A percentile compares a stretch with the other conserved stretches of the same genome.
Evolutionary conservation across 2,888 invertebrate genomes (phyloP).

Genomic region (Leucoptera coffeella): DNA sequence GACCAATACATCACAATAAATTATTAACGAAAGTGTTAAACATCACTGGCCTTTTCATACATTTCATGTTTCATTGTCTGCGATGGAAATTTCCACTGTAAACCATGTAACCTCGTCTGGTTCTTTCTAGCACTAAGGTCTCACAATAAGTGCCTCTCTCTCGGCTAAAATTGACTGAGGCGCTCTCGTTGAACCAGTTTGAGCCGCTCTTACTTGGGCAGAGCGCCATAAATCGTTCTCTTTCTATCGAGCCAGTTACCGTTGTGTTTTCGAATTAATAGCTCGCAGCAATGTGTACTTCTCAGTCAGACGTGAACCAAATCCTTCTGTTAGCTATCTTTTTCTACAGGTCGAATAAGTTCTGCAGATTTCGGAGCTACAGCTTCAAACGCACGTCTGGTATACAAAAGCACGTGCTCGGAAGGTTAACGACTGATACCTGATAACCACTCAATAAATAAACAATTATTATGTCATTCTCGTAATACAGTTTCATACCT

Average conservation of each 20-base stretch:
- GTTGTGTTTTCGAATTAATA: conserved; percentile 53
- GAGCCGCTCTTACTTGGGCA: conserved; percentile 19
- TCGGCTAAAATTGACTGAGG: conserved; percentile 31
- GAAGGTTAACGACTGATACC: conserved; percentile 45
- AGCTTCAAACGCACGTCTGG: conserved; percentile 41
- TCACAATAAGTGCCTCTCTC: conserved; percentile 19
- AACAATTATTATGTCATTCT: conserved; percentile 16
- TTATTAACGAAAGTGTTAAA: too few relatives aligned
- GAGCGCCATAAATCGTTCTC: conserved; percentile 20
- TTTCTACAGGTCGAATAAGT: conserved; percentile 50
- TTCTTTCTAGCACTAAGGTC: conserved; percentile 17
- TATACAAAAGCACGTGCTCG: conserved; percentile 41
- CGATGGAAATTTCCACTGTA: conserved; percentile 50
- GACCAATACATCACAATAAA: too few relatives aligned
- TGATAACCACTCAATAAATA: conserved; percentile 43
- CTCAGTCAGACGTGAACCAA: conserved; percentile 50
- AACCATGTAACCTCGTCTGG: conserved; percentile 39
- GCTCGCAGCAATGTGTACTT: conserved; percentile 52
- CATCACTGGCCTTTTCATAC: conserved; percentile 21
- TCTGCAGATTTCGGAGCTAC: conserved; percentile 47
- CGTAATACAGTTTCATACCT: too few relatives aligned
- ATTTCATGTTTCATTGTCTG: conserved; percentile 48
- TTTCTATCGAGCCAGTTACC: conserved; percentile 23
- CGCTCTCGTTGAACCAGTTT: conserved; percentile 38
- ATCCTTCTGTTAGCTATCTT: conserved; percentile 50